Conservation (phyloP, 2,797 vertebrate species). For the Mormyrus proboscirostris region DNA sequence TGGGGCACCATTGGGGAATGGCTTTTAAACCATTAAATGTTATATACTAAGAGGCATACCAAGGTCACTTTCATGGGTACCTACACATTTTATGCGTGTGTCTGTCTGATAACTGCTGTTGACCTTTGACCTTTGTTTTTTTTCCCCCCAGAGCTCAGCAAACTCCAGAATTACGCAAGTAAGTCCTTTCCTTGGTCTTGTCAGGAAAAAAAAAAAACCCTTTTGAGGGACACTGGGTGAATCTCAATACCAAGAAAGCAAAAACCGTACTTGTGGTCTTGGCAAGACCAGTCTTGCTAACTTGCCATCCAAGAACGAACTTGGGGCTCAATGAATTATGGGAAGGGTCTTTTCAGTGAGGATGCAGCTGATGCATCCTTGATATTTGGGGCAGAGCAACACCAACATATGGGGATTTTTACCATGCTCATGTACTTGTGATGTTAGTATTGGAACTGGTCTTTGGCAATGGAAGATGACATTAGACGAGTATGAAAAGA, state of each 20-base stretch:
- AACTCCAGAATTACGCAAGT: slow-evolving; percentile 67
- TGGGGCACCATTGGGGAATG: background rate
- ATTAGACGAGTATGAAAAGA: background rate
- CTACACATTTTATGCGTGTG: background rate
- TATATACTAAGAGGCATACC: background rate
- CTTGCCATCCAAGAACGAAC: background rate
- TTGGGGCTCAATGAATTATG: background rate
- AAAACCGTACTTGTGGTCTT: background rate
- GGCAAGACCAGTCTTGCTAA: background rate
- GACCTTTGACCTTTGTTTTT: slow-evolving; percentile 15
- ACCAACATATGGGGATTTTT: background rate
- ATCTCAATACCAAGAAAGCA: background rate
- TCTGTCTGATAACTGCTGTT: background rate
- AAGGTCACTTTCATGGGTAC: background rate
- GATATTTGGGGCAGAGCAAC: background rate
- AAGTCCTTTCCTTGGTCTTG: slow-evolving; percentile 19
- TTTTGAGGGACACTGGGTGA: background rate
- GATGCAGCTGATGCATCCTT: background rate
- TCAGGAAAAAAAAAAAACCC: background rate
- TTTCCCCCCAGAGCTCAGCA: slow-evolving; percentile 55
- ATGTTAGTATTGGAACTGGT: background rate
- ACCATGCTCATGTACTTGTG: background rate
- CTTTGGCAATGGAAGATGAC: background rate
- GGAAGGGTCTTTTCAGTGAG: background rate
- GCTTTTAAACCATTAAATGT: background rate